Evolutionary conservation across 2,113 vertebrate genomes (phyloP), one percentile per base, ranked within the genome.

Genomic region (Semicossyphus pulcher): DNA sequence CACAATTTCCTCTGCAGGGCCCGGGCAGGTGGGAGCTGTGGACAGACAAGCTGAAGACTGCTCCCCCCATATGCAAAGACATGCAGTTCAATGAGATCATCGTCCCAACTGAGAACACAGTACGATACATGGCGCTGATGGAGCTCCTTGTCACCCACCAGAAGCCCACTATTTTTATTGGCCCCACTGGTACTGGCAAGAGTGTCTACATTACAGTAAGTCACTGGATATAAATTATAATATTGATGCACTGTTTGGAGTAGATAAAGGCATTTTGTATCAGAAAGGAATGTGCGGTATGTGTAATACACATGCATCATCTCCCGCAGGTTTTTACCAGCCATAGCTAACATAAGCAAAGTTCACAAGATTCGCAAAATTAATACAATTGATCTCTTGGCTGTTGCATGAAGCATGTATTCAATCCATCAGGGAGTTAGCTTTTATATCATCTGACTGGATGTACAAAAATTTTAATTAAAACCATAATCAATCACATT

Each of bases 151-250:
- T 95, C 71, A 96, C 95, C 1, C 95, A 97, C 89, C 95, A 96
- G 62, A 97, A 97, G 68, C 95, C 95, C 70, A 91, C 91, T 14
- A 78, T 97, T 68, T 96, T 97, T 85, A 94, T 97, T 4, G 96
- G 96, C 1, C 95, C 96, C 49, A 98, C 96, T 3, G 97, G 97
- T 70, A 97, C 97, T 25, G 96, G 97, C 52, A 97, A 97, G 82
- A 97, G 95, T 59, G 93, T 95, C 62, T 98, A 97, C 77, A 94
- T 97, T 73, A 97, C 92, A 72, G 96, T 97, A 90, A 94, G 96
- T 95, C n/a, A 1, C 36, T 14, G 12, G 9, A 21, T 15, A 3
- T 29, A 10, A 39, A 29, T 32, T 26, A 10, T 21, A 41, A 32
- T 15, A n/a, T 21, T 16, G 6, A 36, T 5, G 3, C 15, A 8